A percentile compares a stretch with the other conserved stretches of the same genome.
phyloP scores from a whole-genome alignment of 2,797 vertebrate genomes.

The Danionella dracula region DNA sequence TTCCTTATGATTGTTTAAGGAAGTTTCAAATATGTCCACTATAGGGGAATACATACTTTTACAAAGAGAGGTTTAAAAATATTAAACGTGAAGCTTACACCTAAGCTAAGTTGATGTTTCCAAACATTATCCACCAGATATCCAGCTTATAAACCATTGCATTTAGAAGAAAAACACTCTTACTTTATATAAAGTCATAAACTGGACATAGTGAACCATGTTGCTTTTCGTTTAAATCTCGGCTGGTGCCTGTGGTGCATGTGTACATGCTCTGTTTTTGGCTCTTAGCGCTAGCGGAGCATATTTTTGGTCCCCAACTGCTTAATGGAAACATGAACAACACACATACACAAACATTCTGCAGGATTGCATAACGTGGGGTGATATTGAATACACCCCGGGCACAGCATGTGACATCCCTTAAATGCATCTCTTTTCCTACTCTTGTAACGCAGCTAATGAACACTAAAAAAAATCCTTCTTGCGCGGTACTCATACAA shows the following conservation, averaged over 20 bases:
- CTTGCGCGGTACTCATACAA: background rate
- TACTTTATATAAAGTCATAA: too few species aligned
- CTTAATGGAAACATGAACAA: slow-evolving; percentile 12
- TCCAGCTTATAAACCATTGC: too few species aligned
- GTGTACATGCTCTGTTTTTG: background rate
- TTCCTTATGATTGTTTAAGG: too few species aligned
- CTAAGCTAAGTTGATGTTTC: too few species aligned
- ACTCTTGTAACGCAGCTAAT: slow-evolving; percentile 14
- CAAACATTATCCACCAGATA: too few species aligned
- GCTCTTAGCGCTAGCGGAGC: slow-evolving; percentile 1
- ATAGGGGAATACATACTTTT: too few species aligned
- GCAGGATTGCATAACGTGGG: slow-evolving; percentile 5
- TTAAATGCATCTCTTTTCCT: slow-evolving; percentile 18
- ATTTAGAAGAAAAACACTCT: too few species aligned
- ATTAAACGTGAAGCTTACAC: too few species aligned
- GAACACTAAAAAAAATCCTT: background rate
- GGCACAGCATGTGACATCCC: slow-evolving; percentile 26
- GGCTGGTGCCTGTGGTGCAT: background rate
- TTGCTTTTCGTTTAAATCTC: slow-evolving; percentile 9
- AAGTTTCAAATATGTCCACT: too few species aligned
- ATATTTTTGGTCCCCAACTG: slow-evolving; percentile 19
- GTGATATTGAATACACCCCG: slow-evolving; percentile 17
- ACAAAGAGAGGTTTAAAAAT: too few species aligned
- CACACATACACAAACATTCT: slow-evolving; percentile 3
- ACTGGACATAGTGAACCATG: background rate